Evolutionary conservation across 2,113 vertebrate species (phyloP), one percentile per base, ranked within the genome.

Genomic region (Pleuronectes platessa): DNA sequence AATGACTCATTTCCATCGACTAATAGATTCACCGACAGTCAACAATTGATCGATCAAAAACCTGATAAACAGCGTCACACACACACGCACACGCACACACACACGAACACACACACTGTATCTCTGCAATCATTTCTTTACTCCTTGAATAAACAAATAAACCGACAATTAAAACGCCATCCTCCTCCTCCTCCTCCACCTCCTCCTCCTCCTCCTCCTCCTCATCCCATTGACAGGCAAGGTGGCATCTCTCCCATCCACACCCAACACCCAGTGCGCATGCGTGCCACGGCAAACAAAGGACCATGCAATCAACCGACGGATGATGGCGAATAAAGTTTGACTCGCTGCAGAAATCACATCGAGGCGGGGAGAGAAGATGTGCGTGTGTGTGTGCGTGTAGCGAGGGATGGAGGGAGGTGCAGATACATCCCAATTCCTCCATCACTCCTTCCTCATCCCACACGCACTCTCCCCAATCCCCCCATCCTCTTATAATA

Each of bases 231-330:
- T 90, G 68, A 87, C 42, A 88, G 62, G 76, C 72, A 79, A 83
- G 76, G 88, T 91, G 83, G 84, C 84, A 84, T 80, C 77, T 88
- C 86, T 86, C 81, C 76, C 87, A 88, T 94, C 94, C 94, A 94
- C 94, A 95, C 94, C 94, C 94, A 89, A 58, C 80, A 21, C 23
- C 20, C 61, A 94, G 31, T 92, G 93, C 94, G 94, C 94, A 95
- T 94, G 94, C 93, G 94, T 21, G 74, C 74, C 86, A 55, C 40
- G 54, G 67, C 89, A 92, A 92, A 94, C 94, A 95, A 95, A 95
- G 93, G 88, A 93, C 68, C 84, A 10, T 75, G 81, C 84, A 85
- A 86, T 89, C 71, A 71, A 85, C 6, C 40, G 75, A 53, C 78
- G 2, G 79, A 66, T 26, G 61, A 71, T 2, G 74, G 68, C 10